Base-by-base conservation (phyloP, 2,888 invertebrate species). In the Taphrorychus bicolor region DNA sequence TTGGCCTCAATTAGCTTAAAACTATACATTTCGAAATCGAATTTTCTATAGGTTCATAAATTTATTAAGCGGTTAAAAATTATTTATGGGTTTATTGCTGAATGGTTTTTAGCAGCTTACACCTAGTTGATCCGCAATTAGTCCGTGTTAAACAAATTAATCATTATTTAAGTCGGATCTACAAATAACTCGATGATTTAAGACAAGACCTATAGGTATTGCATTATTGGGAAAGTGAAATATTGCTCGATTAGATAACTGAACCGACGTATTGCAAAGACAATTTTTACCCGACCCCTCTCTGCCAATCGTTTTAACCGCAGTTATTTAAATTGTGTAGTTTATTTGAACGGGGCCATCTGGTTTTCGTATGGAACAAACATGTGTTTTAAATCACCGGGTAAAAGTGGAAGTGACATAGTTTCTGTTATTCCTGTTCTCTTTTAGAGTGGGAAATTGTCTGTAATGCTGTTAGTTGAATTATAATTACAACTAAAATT, bases 351-450 rank as follows among this genome's bases (percentile, higher is more conserved):
- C 11, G 32, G 32, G 32, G 32, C 32, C 32, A 48, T 54, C 51
- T 52, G 45, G 61, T 45, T 48, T 42, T 24, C 54, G 54, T 61
- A 11, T 41, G 61, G 42, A 42, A 24, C 40, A 59, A 54, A 24
- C 65, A 65, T 65, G 54, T 65, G 65, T 59, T 52, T 45, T 48
- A 19, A 17, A 59, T 65, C 65, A 24, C 48, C 23, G 24, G 32
- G 59, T 65, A 65, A 59, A 64, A 59, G 53, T 65, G 65, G 65
- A 59, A 65, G 59, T 59, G 65, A 65, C 65, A 65, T 54, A 59
- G 59, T 59, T 65, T 65, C 59, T 65, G 56, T 65, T 59, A 59
- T 7, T 32, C 11, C 65, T 42, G 45, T 59, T 65, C 53, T 54
- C 53, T 45, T 19, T 59, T 48, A 53, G 59, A 53, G 32, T n/a